Evolutionary conservation across 2,888 invertebrate genomes (phyloP).

Genomic region (Dyspetes luteomarginatus): DNA sequence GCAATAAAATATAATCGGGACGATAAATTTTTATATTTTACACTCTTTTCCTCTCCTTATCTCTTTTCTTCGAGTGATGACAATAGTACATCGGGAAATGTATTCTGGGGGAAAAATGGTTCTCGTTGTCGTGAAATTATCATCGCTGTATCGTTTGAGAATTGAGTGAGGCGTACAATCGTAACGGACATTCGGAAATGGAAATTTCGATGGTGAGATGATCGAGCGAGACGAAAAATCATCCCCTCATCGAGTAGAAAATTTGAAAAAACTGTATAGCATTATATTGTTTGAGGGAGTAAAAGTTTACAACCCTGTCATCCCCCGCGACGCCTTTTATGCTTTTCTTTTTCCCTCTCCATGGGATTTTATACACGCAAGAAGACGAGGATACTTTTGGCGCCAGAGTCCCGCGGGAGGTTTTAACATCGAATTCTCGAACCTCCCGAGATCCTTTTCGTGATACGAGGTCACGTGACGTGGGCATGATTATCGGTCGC

Average conservation of each 20-base stretch:
- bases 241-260: slow-evolving; percentile 30
- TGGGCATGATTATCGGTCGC: slow-evolving; percentile 42
- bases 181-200: slow-evolving; percentile 16
- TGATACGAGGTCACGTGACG: slow-evolving; percentile 51
- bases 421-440: slow-evolving; percentile 45
- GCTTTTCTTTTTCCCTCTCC: slow-evolving; percentile 25
- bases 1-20: slow-evolving; percentile 23
- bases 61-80: slow-evolving; percentile 3
- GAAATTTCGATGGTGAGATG: slow-evolving; percentile 41
- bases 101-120: neutral
- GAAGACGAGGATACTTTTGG: slow-evolving; percentile 78
- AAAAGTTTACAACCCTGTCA: slow-evolving; percentile 77
- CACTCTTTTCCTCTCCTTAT: slow-evolving; percentile 5
- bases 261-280: slow-evolving; percentile 53
- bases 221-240: slow-evolving; percentile 38
- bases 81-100: slow-evolving; percentile 25
- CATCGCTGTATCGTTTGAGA: slow-evolving; percentile 21
- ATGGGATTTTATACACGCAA: slow-evolving; percentile 39
- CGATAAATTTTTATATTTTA: slow-evolving; percentile 30
- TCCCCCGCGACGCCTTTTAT: slow-evolving; percentile 71
- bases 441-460: slow-evolving; percentile 47
- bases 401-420: slow-evolving; percentile 69
- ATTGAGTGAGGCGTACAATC: slow-evolving; percentile 4
- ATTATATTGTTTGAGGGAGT: slow-evolving; percentile 63
- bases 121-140: slow-evolving; percentile 32